phyloP scores from a whole-genome alignment of 2,888 invertebrate genomes.

The Cephus runcator region DNA sequence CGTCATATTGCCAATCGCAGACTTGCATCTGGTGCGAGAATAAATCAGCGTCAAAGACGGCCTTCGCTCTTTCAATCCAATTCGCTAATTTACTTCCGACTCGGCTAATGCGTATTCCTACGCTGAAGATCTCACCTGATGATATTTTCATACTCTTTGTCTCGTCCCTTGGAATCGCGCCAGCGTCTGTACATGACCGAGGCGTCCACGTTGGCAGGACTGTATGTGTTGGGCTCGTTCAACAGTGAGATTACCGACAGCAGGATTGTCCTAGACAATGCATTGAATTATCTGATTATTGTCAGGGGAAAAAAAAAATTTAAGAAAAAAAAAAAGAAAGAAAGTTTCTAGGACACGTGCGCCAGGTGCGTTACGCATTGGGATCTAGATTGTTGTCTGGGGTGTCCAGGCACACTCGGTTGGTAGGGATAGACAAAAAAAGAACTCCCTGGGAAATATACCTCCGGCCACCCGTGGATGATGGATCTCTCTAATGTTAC shows the following conservation, averaged over 20 bases:
- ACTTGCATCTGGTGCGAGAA: background rate
- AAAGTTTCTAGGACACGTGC: background rate
- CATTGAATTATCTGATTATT: conserved; percentile 13
- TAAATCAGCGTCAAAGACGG: background rate
- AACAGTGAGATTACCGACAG: conserved; percentile 97
- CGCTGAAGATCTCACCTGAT: conserved; percentile 76
- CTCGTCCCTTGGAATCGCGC: conserved; percentile 97
- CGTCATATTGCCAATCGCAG: background rate
- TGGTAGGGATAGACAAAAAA: background rate
- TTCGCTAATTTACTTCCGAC: background rate
- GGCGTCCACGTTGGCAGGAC: conserved; percentile 99
- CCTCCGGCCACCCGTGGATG: background rate
- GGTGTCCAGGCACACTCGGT: background rate
- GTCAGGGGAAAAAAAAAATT: background rate
- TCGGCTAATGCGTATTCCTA: no score
- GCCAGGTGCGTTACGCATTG: background rate
- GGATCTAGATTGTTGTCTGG: background rate
- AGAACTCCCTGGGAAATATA: background rate
- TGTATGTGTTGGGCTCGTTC: conserved; percentile 99
- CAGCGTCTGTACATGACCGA: conserved; percentile 99
- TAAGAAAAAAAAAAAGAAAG: background rate
- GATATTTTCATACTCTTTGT: conserved; percentile 99
- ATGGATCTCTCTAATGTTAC: background rate
- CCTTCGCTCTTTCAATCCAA: background rate
- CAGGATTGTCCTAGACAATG: conserved; percentile 82